Conservation (phyloP, 2,113 vertebrate species). For the Porphyrio hochstetteri region DNA sequence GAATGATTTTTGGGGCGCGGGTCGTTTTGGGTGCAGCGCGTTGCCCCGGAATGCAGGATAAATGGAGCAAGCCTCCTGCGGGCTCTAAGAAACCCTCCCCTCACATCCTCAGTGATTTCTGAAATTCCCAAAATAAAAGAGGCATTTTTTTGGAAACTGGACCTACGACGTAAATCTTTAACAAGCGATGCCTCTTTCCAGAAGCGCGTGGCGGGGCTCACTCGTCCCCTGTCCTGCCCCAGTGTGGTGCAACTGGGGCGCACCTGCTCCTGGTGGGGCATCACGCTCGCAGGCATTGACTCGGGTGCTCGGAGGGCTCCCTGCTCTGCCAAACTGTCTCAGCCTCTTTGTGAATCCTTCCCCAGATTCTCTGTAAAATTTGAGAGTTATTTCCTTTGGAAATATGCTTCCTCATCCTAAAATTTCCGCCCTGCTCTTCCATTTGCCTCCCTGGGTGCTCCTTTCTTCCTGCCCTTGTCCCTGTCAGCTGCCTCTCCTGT, state of each 20-base stretch:
- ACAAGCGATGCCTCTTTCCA: not conserved
- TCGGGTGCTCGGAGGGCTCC: not conserved
- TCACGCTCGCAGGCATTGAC: not conserved
- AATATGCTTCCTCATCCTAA: not conserved
- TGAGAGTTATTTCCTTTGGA: not conserved
- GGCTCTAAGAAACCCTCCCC: not conserved
- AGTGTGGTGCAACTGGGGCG: rapidly evolving
- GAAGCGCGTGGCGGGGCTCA: rapidly evolving
- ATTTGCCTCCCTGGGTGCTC: not conserved
- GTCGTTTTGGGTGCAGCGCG: not conserved
- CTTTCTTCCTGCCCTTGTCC: not conserved
- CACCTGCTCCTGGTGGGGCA: not conserved
- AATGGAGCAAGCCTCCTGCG: not conserved
- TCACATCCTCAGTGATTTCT: not conserved
- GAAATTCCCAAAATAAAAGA: not conserved
- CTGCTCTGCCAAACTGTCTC: not conserved
- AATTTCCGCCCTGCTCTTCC: not conserved
- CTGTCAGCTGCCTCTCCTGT: not conserved
- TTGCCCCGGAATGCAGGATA: not conserved
- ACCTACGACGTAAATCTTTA: not conserved
- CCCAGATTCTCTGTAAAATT: not conserved
- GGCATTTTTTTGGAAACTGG: not conserved
- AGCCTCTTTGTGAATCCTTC: not conserved
- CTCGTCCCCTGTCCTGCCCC: not conserved
- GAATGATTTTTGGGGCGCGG: not conserved